Evolutionary conservation across 2,888 invertebrate species (phyloP).

Genomic region (Eurytoma californica): DNA sequence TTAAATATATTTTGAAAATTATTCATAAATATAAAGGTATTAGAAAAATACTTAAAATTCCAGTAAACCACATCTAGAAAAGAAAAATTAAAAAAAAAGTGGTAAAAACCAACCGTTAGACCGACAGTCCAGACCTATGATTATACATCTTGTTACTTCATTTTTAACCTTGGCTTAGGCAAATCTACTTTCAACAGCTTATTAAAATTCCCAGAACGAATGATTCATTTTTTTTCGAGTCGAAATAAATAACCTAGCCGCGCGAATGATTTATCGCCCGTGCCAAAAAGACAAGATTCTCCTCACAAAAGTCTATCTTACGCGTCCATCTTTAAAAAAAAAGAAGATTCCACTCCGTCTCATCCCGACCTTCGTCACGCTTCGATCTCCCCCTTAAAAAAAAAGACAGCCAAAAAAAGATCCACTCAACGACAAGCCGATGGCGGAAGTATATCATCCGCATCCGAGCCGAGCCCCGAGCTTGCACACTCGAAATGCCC

Average conservation of each 20-base stretch:
- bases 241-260: constrained; percentile 17
- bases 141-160: background rate
- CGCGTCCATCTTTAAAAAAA: background rate
- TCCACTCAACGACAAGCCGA: background rate
- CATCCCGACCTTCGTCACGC: background rate
- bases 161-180: background rate
- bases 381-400: background rate
- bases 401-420: background rate
- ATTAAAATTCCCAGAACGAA: constrained; percentile 39
- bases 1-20: too few species aligned
- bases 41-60: too few species aligned
- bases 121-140: too few species aligned
- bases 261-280: constrained; percentile 40
- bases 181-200: constrained; percentile 18
- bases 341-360: background rate
- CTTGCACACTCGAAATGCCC: constrained; percentile 30
- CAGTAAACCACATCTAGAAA: too few species aligned
- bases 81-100: too few species aligned
- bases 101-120: too few species aligned
- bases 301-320: too few species aligned
- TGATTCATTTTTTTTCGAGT: constrained; percentile 2
- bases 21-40: too few species aligned
- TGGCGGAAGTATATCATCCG: background rate
- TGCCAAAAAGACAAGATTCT: background rate
- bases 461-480: background rate